Evolutionary conservation across 2,113 vertebrate species (phyloP).

Genomic region (Menidia beryllina): DNA sequence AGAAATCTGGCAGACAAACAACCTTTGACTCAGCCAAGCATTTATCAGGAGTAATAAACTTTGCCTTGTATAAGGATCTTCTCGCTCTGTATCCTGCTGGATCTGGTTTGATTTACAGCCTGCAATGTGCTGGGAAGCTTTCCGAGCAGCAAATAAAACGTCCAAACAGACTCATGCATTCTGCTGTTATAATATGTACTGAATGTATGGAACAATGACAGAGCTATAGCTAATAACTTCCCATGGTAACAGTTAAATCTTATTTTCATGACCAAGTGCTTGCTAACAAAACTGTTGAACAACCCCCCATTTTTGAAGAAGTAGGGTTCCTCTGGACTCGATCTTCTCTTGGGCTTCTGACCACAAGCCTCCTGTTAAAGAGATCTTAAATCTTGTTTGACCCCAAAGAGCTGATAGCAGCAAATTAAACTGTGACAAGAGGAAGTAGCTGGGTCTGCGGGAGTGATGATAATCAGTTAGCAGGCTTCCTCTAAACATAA

Average conservation of each 20-base stretch:
- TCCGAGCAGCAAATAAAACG: constrained; percentile 16
- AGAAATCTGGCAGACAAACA: constrained; percentile 53
- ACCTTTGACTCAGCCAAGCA: constrained; percentile 54
- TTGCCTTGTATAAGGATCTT: constrained; percentile 33
- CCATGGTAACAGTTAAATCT: not conserved
- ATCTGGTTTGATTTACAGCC: constrained; percentile 60
- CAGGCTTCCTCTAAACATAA: constrained; percentile 61
- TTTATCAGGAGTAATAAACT: constrained; percentile 67
- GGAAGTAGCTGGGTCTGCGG: constrained; percentile 73
- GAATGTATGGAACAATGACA: not conserved
- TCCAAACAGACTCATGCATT: constrained; percentile 1
- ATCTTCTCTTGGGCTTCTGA: constrained; percentile 23
- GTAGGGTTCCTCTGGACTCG: not conserved
- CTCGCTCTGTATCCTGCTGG: constrained; percentile 53
- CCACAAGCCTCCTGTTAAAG: constrained; percentile 48
- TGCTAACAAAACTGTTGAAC: not conserved
- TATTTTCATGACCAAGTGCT: not conserved
- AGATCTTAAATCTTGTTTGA: constrained; percentile 47
- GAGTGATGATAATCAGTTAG: constrained; percentile 61
- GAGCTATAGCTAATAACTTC: not conserved
- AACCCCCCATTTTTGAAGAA: not conserved
- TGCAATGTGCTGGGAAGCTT: constrained; percentile 20
- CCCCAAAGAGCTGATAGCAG: constrained; percentile 70
- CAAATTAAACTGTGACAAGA: constrained; percentile 72
- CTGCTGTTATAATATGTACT: constrained; percentile 1